Conservation (phyloP, 2,797 vertebrate species). For the Parauchenoglanis punctatus region DNA sequence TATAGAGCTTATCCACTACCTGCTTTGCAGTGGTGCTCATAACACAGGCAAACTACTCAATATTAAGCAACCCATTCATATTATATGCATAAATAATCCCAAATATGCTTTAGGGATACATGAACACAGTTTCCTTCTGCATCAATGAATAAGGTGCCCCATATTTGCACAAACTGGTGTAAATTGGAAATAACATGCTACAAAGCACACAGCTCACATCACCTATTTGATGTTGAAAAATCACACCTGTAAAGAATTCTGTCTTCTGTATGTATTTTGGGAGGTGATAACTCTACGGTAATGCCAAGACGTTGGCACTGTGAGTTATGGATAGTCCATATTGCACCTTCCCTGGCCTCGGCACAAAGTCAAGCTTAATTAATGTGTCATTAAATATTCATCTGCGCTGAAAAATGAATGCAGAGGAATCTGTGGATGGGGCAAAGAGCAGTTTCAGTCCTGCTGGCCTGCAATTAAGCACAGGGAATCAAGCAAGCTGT, state of each 20-base stretch:
- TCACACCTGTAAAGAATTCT: conserved; percentile 28
- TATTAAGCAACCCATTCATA: conserved; percentile 52
- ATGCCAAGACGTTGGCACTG: conserved; percentile 58
- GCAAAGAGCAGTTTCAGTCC: conserved; percentile 59
- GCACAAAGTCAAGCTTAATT: conserved; percentile 69
- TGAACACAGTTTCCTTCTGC: conserved; percentile 25
- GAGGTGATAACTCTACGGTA: conserved; percentile 61
- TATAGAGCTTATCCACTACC: not conserved
- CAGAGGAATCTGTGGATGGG: conserved; percentile 52
- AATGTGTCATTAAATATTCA: conserved; percentile 76
- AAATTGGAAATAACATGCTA: conserved; percentile 9
- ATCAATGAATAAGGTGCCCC: not conserved
- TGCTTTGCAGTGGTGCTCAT: not conserved
- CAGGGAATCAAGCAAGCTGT: conserved; percentile 57
- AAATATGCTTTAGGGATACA: conserved; percentile 40
- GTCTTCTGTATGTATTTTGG: conserved; percentile 58
- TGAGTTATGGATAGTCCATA: conserved; percentile 62
- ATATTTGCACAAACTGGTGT: not conserved
- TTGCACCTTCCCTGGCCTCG: conserved; percentile 64
- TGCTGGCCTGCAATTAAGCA: conserved; percentile 63
- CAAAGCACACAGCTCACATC: conserved; percentile 25
- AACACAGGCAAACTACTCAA: conserved; percentile 8
- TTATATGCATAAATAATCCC: conserved; percentile 57
- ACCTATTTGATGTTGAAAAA: conserved; percentile 56
- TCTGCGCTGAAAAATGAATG: conserved; percentile 69